phyloP scores from a whole-genome alignment of 2,113 vertebrate species.

The Leiothrix lutea region DNA sequence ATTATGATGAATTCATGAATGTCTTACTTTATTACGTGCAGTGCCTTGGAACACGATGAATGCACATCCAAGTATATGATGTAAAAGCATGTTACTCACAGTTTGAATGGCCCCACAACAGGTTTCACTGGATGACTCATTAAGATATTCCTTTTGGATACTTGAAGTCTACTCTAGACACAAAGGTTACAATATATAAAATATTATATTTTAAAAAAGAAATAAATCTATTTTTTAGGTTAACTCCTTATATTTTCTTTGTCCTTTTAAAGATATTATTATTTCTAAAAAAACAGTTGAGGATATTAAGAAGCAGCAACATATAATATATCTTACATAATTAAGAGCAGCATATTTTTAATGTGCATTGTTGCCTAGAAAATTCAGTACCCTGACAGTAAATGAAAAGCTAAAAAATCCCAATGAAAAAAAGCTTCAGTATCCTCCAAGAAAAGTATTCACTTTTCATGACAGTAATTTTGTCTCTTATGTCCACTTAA shows the following conservation, averaged over 20 bases:
- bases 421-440: background rate
- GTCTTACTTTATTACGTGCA: background rate
- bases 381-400: background rate
- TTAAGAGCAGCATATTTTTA: background rate
- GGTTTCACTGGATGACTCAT: background rate
- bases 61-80: background rate
- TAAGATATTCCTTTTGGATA: background rate
- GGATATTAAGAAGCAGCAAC: background rate
- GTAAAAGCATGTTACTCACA: background rate
- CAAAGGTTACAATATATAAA: background rate
- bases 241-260: background rate
- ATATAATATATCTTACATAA: background rate
- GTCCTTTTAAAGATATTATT: background rate
- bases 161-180: background rate
- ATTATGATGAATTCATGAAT: background rate
- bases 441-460: background rate
- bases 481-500: background rate
- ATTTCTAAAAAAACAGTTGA: background rate
- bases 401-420: background rate
- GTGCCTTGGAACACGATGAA: background rate
- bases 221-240: background rate
- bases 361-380: background rate
- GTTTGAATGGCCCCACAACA: background rate
- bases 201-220: background rate
- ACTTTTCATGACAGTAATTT: background rate